phyloP scores from a whole-genome alignment of 2,113 vertebrate genomes.

The Tretioscincus oriximinensis region DNA sequence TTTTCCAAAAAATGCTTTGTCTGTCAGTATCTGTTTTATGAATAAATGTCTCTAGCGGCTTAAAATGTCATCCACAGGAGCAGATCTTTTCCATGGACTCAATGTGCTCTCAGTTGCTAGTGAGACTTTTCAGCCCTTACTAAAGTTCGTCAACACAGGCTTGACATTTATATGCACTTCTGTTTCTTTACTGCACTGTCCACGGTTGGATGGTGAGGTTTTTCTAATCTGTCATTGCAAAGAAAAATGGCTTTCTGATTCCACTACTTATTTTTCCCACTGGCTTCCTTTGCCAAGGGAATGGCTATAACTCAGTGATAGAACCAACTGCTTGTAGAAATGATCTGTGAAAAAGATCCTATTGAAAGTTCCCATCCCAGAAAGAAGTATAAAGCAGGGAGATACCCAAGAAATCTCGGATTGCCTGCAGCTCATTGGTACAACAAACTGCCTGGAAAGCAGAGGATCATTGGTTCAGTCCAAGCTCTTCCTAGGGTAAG shows the following conservation, averaged over 20 bases:
- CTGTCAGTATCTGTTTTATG: not conserved
- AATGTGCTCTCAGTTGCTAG: not conserved
- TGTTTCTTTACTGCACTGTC: not conserved
- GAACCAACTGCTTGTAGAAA: not conserved
- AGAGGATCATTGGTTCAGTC: too few relatives aligned
- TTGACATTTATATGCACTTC: not conserved
- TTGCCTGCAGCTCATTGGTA: too few relatives aligned
- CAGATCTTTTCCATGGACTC: slow-evolving; percentile 17
- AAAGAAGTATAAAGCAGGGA: not conserved
- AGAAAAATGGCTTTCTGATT: too few relatives aligned
- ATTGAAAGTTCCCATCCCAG: not conserved
- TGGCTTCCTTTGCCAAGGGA: too few relatives aligned
- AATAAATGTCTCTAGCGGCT: not conserved
- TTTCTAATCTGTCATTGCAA: too few relatives aligned
- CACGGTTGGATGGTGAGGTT: not conserved
- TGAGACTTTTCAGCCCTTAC: not conserved
- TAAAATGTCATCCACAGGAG: not conserved
- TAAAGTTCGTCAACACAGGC: slow-evolving; percentile 1
- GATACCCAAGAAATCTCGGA: too few relatives aligned
- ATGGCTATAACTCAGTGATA: too few relatives aligned
- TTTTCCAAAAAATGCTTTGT: not conserved
- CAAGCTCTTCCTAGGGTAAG: too few relatives aligned
- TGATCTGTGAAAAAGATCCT: slow-evolving; percentile 21
- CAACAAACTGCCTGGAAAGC: too few relatives aligned
- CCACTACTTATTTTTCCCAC: too few relatives aligned